Percentiles rank a stretch among this genome's conserved stretches.
phyloP scores from a whole-genome alignment of 2,113 vertebrate genomes.

The Sitta europaea region DNA sequence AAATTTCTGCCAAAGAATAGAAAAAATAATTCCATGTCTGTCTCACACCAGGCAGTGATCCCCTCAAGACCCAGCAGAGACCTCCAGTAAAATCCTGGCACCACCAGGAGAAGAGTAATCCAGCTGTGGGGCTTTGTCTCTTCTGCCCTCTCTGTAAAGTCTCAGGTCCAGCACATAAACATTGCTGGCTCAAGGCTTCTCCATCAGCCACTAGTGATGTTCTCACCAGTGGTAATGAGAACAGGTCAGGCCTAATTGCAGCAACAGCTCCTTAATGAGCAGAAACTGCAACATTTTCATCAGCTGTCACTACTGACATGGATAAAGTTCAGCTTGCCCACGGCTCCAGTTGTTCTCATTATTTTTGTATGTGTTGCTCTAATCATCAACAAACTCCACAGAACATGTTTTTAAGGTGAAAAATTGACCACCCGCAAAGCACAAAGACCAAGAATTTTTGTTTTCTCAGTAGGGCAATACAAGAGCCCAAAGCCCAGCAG shows the following conservation, averaged over 20 bases:
- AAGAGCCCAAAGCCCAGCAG: neutral
- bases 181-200: neutral
- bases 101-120: neutral
- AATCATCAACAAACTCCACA: neutral
- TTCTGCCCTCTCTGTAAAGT: neutral
- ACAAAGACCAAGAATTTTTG: neutral
- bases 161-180: neutral
- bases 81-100: neutral
- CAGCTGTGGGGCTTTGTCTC: neutral
- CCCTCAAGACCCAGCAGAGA: neutral
- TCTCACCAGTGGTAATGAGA: neutral
- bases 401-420: neutral
- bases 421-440: neutral
- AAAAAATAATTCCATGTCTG: neutral
- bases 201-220: neutral
- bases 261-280: slow-evolving; percentile 3
- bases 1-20: neutral
- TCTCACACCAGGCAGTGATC: neutral
- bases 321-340: neutral
- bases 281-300: neutral
- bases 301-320: neutral
- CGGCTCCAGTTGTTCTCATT: neutral
- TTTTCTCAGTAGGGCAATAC: neutral
- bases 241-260: neutral
- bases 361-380: neutral